A percentile compares a stretch with the other conserved stretches of the same genome.
phyloP scores from a whole-genome alignment of 2,797 vertebrate species.

The Sebastes cheni region DNA sequence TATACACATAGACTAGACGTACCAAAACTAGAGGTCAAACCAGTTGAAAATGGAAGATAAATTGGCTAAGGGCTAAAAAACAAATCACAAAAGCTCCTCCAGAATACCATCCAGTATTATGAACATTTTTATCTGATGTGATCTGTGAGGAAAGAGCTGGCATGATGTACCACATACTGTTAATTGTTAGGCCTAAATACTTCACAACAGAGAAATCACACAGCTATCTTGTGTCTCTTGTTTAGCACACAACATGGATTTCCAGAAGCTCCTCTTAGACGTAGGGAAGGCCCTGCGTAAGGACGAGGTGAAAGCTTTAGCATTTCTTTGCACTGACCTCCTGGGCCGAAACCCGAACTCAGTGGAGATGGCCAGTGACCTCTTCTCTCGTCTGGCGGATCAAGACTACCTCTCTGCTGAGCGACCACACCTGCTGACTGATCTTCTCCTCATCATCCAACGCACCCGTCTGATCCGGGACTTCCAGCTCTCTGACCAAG shows the following conservation, averaged over 20 bases:
- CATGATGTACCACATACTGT: not conserved
- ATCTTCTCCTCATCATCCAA: constrained; percentile 69
- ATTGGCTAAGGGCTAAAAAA: not conserved
- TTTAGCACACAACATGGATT: constrained; percentile 63
- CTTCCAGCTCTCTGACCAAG: accelerated
- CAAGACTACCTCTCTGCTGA: constrained; percentile 52
- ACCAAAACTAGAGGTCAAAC: too few species aligned
- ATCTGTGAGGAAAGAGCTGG: not conserved
- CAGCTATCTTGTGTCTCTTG: not conserved
- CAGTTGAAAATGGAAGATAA: not conserved
- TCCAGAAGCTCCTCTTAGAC: constrained; percentile 59
- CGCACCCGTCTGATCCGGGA: constrained; percentile 39
- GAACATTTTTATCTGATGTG: not conserved
- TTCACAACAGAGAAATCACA: not conserved
- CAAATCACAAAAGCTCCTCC: not conserved
- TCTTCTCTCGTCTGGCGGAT: constrained; percentile 67
- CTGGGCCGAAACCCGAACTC: constrained; percentile 36
- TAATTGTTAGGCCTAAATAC: not conserved
- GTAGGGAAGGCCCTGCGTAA: constrained; percentile 38
- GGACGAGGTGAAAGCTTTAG: constrained; percentile 61
- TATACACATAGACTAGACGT: not conserved
- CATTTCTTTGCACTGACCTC: constrained; percentile 79
- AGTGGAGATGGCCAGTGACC: constrained; percentile 30
- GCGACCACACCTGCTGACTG: constrained; percentile 60
- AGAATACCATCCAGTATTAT: not conserved